phyloP scores from a whole-genome alignment of 2,888 invertebrate species.

The Platypus cylindrus region DNA sequence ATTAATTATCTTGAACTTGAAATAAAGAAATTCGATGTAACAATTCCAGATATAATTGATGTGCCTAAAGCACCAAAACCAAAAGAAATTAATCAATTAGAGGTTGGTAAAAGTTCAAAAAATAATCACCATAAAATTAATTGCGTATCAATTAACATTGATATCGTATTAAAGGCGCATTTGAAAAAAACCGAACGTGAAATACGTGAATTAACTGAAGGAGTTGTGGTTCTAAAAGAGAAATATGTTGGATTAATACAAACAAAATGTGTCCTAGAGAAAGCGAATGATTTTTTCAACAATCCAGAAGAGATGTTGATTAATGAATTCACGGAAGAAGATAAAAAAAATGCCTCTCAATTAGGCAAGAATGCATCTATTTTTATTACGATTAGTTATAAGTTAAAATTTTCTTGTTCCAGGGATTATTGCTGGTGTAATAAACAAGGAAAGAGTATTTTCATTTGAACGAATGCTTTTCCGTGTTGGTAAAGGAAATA shows the following conservation, averaged over 20 bases:
- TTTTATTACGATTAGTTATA: neutral
- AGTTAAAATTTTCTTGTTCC: neutral
- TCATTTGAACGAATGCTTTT: slow-evolving; percentile 88
- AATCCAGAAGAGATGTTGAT: slow-evolving; percentile 53
- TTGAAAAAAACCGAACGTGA: slow-evolving; percentile 94
- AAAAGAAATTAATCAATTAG: slow-evolving; percentile 51
- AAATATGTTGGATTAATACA: slow-evolving; percentile 87
- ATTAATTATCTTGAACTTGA: slow-evolving; percentile 77
- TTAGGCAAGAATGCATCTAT: slow-evolving; percentile 10
- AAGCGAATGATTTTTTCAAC: slow-evolving; percentile 80
- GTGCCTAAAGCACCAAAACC: slow-evolving; percentile 45
- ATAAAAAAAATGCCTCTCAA: slow-evolving; percentile 38
- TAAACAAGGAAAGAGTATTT: slow-evolving; percentile 74
- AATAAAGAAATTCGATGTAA: slow-evolving; percentile 70
- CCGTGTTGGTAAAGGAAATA: slow-evolving; percentile 86
- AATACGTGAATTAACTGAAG: slow-evolving; percentile 82
- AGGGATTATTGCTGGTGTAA: slow-evolving; percentile 82
- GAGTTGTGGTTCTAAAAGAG: slow-evolving; percentile 80
- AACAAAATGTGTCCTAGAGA: slow-evolving; percentile 78
- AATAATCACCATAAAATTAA: slow-evolving; percentile 47
- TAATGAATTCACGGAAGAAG: slow-evolving; percentile 9
- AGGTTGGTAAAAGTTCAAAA: slow-evolving; percentile 33
- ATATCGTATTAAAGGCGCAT: slow-evolving; percentile 58
- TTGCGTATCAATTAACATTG: too few species aligned
- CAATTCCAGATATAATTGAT: slow-evolving; percentile 61